Evolutionary conservation across 2,797 vertebrate genomes (phyloP), one percentile per base, ranked within the genome.

Genomic region (Anisognathus igniventris): DNA sequence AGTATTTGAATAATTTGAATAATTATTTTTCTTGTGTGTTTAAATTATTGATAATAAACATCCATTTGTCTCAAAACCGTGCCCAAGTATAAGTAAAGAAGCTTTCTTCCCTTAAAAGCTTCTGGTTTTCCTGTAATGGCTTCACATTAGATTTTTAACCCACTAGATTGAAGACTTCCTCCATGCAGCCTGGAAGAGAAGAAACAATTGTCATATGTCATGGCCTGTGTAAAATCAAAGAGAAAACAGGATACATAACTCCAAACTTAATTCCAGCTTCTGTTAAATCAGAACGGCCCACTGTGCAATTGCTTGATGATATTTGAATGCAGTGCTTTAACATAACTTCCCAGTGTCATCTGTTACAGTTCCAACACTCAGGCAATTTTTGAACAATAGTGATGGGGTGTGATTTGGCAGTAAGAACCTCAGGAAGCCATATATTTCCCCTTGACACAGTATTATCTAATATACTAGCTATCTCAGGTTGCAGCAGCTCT

Each of bases 381-480:
- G 1, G 9, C 51, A 74, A 37, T 50, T 95, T 83, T 72, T 4
- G 13, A 75, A 86, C 87, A 91, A 90, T 80, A 65, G 82, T 0
- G 2, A 54, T 65, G 24, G 89, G 76, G 68, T 94, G 87, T 72
- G 91, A 95, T 90, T 92, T 92, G 94, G 85, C 90, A 84, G 82
- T 67, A 42, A 51, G 47, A 86, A 61, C n/a, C n/a, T 90, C 68
- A 72, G 93, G 91, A 95, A 92, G 76, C 44, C 54, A 20, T 78
- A 18, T 67, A 88, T 86, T 91, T 92, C 47, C 81, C 61, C 57
- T 12, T 83, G 89, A 90, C 78, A 77, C 14, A 45, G 15, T 79
- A 60, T 73, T 93, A 78, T 94, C 94, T 94, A 77, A 88, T 93
- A 72, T 33, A 86, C 13, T 62, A 54, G 53, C 65, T 92, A 72